Base-by-base conservation (phyloP, 2,888 invertebrate species). In the Drosophila falleni region DNA sequence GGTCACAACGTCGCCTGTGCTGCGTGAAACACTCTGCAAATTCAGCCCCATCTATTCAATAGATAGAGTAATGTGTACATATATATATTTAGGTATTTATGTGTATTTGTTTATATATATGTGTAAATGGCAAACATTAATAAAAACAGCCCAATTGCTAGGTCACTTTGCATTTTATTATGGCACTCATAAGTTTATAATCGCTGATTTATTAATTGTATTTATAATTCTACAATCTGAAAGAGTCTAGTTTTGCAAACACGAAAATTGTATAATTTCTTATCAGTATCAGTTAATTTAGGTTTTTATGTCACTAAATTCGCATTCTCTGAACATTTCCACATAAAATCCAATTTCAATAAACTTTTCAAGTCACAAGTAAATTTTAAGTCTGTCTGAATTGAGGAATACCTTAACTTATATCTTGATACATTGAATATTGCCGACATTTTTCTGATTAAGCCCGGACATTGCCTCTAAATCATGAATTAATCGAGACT, bases 1-100 rank as follows among this genome's bases (percentile, higher is more conserved):
- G 61, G 67, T 71, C 55, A 63, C 75, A 78, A 76, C 74, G 76
- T 76, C 65, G 74, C 74, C 51, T 63, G 64, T 54, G 65, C 71
- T 58, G 61, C 58, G 23, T 39, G 23, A 5, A 41, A 16, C 31
- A 31, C 13, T n/a, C 33, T 23, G 19, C 9, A 47, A 33, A 5
- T 39, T 23, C 51, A 50, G 55, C 44, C 29, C 39, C 46, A 15
- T 16, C 13, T 44, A 9, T 58, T 35, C 23, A 47, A 19, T 35
- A 56, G n/a, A n/a, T n/a, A n/a, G n/a, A n/a, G n/a, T 41, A 15
- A 23, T 69, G 62, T 74, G 70, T 74, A 59, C 26, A 60, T 55
- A 47, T 39, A 26, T 42, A 39, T 67, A 31, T 35, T n/a, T n/a
- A 37, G 23, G 26, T 15, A 29, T 47, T 35, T 44, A 16, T 29